Base-by-base conservation (phyloP, 2,797 vertebrate species). In the Xyrichtys novacula region DNA sequence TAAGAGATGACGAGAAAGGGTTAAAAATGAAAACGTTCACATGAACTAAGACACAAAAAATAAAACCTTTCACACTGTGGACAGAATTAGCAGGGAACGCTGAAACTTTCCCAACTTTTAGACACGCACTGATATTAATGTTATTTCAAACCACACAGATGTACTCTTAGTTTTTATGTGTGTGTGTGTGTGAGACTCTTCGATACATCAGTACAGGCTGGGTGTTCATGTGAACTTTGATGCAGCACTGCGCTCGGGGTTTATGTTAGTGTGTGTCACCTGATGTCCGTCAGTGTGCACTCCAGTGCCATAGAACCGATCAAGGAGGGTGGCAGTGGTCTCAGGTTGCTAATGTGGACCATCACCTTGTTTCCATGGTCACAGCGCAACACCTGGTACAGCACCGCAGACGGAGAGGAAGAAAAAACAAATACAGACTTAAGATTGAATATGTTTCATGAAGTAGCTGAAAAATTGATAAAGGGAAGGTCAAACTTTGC, bases 261-360 rank as follows among this genome's bases (percentile, higher is more conserved):
- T n/a, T n/a, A n/a, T 42, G 17, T 31, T 4, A 60, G 26, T 26
- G 46, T 58, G 36, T 29, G 55, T 43, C 82, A 98, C 98, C 96
- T 96, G 90, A 98, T 95, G 70, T 93, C 94, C 70, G 88, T 88
- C 55, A 99, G 92, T 6, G 86, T 92, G 79, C 97, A 99, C 82
- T 97, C 94, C 55, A 95, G 38, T 40, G 94, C 93, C 84, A 96
- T 76, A 3, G 76, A 88, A 53, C 85, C 92, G 1, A 79, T 90
- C 74, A 98, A 65, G 43, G 84, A 86, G 44, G 94, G 75, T 0
- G 92, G 83, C 65, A 99, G 93, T n/a, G 86, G 88, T 80, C 95
- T 92, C 79, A 98, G 81, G 77, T 81, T 90, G 56, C 71, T 81
- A 63, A 90, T 11, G 29, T 94, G 89, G 29, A 96, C 72, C 47